Evolutionary conservation across 2,797 vertebrate species (phyloP).

Genomic region (Arctocebus calabarensis): DNA sequence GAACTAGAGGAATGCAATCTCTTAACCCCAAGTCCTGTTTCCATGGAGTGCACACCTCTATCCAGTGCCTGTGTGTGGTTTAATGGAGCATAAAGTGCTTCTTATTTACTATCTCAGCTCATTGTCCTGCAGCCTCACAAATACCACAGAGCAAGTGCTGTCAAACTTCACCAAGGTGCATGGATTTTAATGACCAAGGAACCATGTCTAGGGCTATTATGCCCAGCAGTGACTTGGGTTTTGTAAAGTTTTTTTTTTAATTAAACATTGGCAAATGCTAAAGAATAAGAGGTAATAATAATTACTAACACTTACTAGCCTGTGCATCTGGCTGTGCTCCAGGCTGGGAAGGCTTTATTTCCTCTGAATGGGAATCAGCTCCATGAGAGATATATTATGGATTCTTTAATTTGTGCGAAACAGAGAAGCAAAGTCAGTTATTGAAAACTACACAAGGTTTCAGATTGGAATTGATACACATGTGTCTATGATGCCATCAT

Average conservation of each 20-base stretch:
- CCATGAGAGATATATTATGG: background rate
- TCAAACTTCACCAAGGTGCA: accelerated
- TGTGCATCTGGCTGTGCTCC: background rate
- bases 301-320: background rate
- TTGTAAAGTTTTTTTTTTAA: background rate
- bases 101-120: background rate
- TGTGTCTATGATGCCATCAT: accelerated
- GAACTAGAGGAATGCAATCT: background rate
- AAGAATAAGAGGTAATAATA: background rate
- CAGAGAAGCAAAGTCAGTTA: background rate
- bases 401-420: background rate
- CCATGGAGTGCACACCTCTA: accelerated
- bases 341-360: background rate
- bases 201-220: background rate
- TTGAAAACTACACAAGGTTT: background rate
- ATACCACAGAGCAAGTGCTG: background rate
- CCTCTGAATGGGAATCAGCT: background rate
- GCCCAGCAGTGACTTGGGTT: background rate
- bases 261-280: background rate
- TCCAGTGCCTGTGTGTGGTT: accelerated
- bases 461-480: accelerated
- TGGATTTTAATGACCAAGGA: too few species aligned
- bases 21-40: too few species aligned
- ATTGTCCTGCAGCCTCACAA: background rate
- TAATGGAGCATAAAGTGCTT: background rate